Conservation (phyloP, 2,113 vertebrate species). For the Corapipo altera region DNA sequence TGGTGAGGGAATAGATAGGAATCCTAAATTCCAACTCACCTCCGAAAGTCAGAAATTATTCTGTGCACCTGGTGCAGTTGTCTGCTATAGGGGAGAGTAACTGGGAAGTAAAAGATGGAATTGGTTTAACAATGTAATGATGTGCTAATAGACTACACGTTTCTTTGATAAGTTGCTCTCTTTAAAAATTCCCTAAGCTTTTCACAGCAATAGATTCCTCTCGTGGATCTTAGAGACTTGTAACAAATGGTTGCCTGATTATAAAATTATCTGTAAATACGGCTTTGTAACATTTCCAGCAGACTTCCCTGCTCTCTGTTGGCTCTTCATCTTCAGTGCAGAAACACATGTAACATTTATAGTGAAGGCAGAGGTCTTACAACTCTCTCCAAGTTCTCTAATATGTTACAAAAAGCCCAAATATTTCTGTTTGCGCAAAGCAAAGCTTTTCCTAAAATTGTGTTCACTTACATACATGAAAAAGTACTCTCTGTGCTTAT, state of each 20-base stretch:
- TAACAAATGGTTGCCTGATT: constrained; percentile 2
- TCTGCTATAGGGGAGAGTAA: not conserved
- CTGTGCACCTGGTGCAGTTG: not conserved
- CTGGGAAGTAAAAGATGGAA: constrained; percentile 12
- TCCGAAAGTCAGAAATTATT: constrained; percentile 9
- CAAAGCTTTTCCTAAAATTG: not conserved
- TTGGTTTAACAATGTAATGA: constrained; percentile 21
- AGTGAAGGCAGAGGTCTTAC: not conserved
- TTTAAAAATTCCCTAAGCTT: not conserved
- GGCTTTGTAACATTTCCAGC: constrained; percentile 4
- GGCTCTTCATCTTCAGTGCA: not conserved
- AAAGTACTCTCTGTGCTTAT: not conserved
- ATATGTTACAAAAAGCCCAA: not conserved
- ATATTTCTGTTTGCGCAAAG: not conserved
- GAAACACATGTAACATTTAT: not conserved
- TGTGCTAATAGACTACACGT: constrained; percentile 45
- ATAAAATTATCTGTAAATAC: not conserved
- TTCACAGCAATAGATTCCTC: not conserved
- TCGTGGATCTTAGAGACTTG: not conserved
- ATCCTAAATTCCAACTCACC: not conserved
- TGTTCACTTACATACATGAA: not conserved
- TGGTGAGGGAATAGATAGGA: not conserved
- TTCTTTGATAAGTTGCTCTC: constrained; percentile 31
- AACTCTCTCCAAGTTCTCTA: not conserved
- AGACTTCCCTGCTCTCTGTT: not conserved